phyloP scores from a whole-genome alignment of 2,888 invertebrate species.

The Lepidochitona cinerea region DNA sequence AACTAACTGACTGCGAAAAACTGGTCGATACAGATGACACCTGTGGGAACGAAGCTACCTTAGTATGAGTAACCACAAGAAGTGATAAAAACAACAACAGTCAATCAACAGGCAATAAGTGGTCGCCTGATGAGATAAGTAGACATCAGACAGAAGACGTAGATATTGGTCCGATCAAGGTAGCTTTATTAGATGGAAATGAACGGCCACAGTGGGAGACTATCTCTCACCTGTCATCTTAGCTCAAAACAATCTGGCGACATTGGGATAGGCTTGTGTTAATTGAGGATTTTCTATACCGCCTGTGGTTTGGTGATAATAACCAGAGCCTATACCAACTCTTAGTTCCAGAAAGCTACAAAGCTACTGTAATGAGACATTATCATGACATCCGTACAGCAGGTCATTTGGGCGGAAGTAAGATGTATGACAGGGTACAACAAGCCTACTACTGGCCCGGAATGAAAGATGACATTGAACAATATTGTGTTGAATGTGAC shows the following conservation, averaged over 20 bases:
- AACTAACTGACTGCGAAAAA: neutral
- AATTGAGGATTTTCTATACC: neutral
- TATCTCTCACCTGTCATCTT: too few relatives aligned
- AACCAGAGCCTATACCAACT: neutral
- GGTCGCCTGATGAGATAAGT: too few relatives aligned
- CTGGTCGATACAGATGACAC: neutral
- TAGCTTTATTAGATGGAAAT: neutral
- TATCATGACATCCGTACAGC: constrained; percentile 11
- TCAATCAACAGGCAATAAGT: too few relatives aligned
- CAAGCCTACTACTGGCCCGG: constrained; percentile 10
- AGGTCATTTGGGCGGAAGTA: constrained; percentile 18
- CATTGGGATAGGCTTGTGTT: too few relatives aligned
- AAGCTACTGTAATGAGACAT: neutral
- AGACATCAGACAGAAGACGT: too few relatives aligned
- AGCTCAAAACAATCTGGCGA: neutral
- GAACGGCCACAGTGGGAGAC: neutral
- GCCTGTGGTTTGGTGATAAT: neutral
- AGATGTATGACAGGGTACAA: neutral
- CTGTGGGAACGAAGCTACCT: neutral
- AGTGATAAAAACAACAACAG: too few relatives aligned
- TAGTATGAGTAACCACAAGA: neutral
- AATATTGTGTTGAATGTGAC: constrained; percentile 22
- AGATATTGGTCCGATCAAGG: too few relatives aligned
- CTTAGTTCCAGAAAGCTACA: neutral
- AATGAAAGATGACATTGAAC: constrained; percentile 14